Conservation (phyloP, 2,113 vertebrate species). For the Argyrosomus japonicus region DNA sequence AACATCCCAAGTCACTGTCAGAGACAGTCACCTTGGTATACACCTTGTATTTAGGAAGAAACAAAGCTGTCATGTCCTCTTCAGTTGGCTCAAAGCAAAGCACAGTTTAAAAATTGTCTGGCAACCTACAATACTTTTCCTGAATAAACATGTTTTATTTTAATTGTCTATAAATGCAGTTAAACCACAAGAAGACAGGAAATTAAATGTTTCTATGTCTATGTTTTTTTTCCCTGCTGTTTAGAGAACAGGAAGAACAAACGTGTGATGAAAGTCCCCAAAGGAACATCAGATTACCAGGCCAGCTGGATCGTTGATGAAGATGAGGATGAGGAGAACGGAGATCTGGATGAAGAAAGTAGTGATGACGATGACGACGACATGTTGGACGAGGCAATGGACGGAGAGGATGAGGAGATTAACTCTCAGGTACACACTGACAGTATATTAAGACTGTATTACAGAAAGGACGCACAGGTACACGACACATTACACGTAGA, state of each 20-base stretch:
- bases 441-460: background rate
- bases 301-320: conserved; percentile 95
- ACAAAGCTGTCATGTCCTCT: too few relatives aligned
- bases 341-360: conserved; percentile 82
- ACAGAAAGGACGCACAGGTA: background rate
- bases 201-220: background rate
- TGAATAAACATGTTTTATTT: too few relatives aligned
- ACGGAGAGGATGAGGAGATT: conserved; percentile 79
- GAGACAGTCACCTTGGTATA: background rate
- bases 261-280: conserved; percentile 92
- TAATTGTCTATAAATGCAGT: background rate
- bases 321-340: conserved; percentile 74
- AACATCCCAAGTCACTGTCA: background rate
- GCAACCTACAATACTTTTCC: too few relatives aligned
- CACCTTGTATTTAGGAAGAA: too few relatives aligned
- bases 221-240: conserved; percentile 12
- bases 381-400: conserved; percentile 80
- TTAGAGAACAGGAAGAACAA: conserved; percentile 85
- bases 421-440: conserved; percentile 84
- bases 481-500: background rate
- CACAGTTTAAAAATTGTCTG: too few relatives aligned
- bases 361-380: conserved; percentile 79
- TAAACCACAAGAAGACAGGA: background rate
- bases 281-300: conserved; percentile 96
- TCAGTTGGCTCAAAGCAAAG: background rate